A percentile compares a stretch with the other conserved stretches of the same genome.
Evolutionary conservation across 2,888 invertebrate species (phyloP).

Genomic region (Apantesis nais): DNA sequence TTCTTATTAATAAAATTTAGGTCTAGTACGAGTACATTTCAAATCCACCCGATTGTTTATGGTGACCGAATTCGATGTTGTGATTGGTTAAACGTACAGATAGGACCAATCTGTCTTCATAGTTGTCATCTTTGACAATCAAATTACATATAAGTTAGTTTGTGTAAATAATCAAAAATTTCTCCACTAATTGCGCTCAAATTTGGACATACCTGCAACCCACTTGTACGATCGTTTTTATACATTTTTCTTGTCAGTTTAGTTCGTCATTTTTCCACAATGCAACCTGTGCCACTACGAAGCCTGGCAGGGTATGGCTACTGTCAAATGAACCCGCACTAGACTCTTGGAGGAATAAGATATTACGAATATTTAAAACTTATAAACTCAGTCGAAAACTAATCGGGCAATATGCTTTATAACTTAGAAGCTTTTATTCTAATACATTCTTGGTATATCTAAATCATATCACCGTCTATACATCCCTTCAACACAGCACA

Average conservation of each 20-base stretch:
- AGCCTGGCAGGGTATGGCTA: not conserved
- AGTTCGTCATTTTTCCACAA: not conserved
- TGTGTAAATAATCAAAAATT: not conserved
- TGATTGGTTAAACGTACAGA: too few relatives aligned
- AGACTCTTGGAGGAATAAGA: not conserved
- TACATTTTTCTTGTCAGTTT: not conserved
- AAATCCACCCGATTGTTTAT: too few relatives aligned
- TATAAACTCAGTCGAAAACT: not conserved
- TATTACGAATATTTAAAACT: not conserved
- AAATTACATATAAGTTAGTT: too few relatives aligned
- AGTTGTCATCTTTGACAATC: too few relatives aligned
- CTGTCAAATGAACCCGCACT: not conserved
- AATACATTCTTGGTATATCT: not conserved
- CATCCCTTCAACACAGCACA: not conserved
- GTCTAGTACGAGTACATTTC: not conserved
- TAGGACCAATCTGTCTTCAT: too few relatives aligned
- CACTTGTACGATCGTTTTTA: not conserved
- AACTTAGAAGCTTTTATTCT: not conserved
- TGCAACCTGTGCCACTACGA: not conserved
- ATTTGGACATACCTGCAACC: not conserved
- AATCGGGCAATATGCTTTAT: not conserved
- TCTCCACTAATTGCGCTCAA: not conserved
- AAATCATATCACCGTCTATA: not conserved
- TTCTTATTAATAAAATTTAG: not conserved
- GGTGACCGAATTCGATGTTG: too few relatives aligned